Conservation (phyloP, 2,113 vertebrate species). For the Sturnira hondurensis region DNA sequence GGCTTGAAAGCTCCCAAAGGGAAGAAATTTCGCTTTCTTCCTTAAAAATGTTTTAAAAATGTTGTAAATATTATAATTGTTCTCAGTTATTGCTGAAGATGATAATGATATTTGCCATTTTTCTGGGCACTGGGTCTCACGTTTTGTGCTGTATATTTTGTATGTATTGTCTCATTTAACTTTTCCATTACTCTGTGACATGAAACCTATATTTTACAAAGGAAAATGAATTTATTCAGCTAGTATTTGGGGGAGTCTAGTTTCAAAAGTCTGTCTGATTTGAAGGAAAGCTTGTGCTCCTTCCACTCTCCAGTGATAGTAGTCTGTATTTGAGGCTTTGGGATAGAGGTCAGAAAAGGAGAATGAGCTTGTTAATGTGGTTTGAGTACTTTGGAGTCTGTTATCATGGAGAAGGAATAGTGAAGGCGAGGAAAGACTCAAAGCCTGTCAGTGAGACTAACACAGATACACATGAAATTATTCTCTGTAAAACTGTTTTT, state of each 20-base stretch:
- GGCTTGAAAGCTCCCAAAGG: background rate
- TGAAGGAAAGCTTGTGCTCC: background rate
- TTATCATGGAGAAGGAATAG: background rate
- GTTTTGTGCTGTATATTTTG: background rate
- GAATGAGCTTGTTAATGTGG: background rate
- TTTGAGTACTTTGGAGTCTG: background rate
- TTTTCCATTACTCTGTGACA: background rate
- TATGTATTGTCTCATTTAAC: background rate
- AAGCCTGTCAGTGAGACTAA: background rate
- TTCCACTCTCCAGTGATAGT: background rate
- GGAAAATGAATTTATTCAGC: background rate
- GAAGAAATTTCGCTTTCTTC: background rate
- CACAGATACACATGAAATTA: background rate
- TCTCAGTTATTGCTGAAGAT: background rate
- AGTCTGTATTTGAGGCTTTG: background rate
- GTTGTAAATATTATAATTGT: background rate
- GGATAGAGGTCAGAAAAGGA: background rate
- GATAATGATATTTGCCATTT: background rate
- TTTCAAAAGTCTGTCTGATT: background rate
- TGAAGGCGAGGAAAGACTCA: background rate
- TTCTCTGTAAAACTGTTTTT: background rate
- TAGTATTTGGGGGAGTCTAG: background rate
- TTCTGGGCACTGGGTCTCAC: background rate
- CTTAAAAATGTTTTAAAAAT: background rate
- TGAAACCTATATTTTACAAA: background rate